phyloP scores from a whole-genome alignment of 1,140 invertebrate genomes.

The Phymastichus coffea region DNA sequence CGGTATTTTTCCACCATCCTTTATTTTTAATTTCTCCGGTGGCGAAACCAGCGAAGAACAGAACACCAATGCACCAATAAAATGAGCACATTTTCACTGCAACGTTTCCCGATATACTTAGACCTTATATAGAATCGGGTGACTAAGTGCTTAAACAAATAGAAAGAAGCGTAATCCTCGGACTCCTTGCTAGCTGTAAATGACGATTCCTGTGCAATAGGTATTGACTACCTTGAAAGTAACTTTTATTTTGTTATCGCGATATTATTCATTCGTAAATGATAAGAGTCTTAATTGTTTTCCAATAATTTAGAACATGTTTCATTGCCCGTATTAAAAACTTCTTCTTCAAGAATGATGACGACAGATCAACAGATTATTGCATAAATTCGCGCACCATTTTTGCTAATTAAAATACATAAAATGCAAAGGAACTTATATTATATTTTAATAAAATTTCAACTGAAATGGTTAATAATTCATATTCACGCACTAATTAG shows the following conservation, averaged over 20 bases:
- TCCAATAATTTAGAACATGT: no score
- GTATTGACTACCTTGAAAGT: not conserved
- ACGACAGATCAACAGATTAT: no score
- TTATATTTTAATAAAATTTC: no score
- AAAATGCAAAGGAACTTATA: no score
- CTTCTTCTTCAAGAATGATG: no score
- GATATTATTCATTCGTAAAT: no score
- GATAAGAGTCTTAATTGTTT: no score
- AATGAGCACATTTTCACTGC: conserved; percentile 30
- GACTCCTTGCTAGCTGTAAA: not conserved
- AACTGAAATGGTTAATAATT: no score
- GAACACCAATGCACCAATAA: conserved; percentile 12
- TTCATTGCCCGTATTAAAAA: no score
- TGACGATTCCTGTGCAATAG: not conserved
- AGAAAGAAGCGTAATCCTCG: not conserved
- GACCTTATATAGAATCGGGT: conserved; percentile 17
- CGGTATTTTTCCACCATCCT: conserved; percentile 73
- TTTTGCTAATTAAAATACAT: no score
- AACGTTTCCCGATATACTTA: not conserved
- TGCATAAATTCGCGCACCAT: no score
- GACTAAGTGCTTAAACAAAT: not conserved
- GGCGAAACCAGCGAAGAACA: conserved; percentile 25
- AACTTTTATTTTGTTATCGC: not conserved
- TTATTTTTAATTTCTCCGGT: conserved; percentile 39
- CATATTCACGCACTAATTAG: no score